Base-by-base conservation (phyloP, 1,140 invertebrate species). In the Listronotus bonariensis region DNA sequence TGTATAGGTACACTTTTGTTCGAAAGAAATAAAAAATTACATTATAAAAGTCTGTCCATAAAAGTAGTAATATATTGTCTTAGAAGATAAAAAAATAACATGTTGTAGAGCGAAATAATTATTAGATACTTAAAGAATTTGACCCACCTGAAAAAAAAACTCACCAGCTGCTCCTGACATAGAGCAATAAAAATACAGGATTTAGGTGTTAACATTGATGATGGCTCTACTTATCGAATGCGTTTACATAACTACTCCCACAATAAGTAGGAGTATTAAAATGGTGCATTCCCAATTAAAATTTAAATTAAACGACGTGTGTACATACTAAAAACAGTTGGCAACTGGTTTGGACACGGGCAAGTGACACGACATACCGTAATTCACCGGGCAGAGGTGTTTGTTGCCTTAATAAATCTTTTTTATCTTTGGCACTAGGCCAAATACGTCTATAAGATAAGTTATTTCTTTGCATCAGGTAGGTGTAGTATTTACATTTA, bases 341-440 rank as follows among this genome's bases (percentile, higher is more conserved):
- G 58, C 58, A 60, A 52, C 34, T 42, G 58, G 49, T 60, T 26
- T 36, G 36, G 58, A 51, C 58, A 60, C 48, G 58, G 58, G 20
- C 46, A 40, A 60, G 34, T 60, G 58, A 60, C 48, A 60, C 20
- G 20, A 18, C n/a, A 26, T 52, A 51, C 46, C 17, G 38, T 60
- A 60, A 60, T 60, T 60, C 58, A 60, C 20, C 36, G 40, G 58
- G 48, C 58, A 60, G 36, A 51, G 58, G 58, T 60, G 58, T 60
- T 60, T 60, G 58, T 60, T 60, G 58, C 32, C 36, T 60, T 46
- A 46, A 60, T 60, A 60, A 51, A 60, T 60, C 58, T 60, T 60
- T 60, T 60, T 52, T 42, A 60, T 51, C 48, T 60, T 34, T 60
- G 58, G 58, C 58, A 60, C 4, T 42, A 14, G 31, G 58, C 58